Conservation (phyloP, 2,888 invertebrate species). For the Tetragnatha montana region DNA sequence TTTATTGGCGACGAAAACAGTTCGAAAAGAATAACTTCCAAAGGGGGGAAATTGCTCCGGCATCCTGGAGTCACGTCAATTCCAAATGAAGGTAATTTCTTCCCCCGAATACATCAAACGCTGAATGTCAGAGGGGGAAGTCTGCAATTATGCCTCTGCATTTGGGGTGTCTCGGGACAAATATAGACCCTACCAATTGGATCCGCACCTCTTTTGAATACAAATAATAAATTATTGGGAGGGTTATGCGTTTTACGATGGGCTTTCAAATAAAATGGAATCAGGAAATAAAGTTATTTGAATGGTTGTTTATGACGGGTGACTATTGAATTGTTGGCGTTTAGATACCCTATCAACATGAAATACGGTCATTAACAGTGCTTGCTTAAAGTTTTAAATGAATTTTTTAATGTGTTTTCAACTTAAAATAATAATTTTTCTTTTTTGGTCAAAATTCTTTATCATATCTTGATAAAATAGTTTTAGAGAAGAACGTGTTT, state of each 20-base stretch:
- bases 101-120: not conserved
- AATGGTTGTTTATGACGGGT: too few relatives aligned
- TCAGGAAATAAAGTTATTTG: too few relatives aligned
- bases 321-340: too few relatives aligned
- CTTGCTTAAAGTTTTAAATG: too few relatives aligned
- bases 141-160: not conserved
- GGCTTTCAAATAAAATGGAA: not conserved
- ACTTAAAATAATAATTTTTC: too few relatives aligned
- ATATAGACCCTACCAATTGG: not conserved
- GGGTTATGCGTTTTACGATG: not conserved
- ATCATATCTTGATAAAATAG: too few relatives aligned
- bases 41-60: conserved; percentile 15
- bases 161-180: not conserved
- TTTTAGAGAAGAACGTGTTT: too few relatives aligned
- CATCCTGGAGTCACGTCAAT: conserved; percentile 15
- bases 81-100: conserved; percentile 12
- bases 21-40: conserved; percentile 1
- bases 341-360: too few relatives aligned
- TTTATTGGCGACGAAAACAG: conserved; percentile 20
- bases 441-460: too few relatives aligned
- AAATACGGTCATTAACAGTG: too few relatives aligned
- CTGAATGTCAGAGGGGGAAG: conserved; percentile 1
- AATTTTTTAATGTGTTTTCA: too few relatives aligned
- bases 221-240: not conserved
- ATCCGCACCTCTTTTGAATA: not conserved